These are phyloP conservation scores for Abrostola tripartita DNA, from an alignment of 2,888 invertebrate genomes.

Conservation along the genomic window DNA sequence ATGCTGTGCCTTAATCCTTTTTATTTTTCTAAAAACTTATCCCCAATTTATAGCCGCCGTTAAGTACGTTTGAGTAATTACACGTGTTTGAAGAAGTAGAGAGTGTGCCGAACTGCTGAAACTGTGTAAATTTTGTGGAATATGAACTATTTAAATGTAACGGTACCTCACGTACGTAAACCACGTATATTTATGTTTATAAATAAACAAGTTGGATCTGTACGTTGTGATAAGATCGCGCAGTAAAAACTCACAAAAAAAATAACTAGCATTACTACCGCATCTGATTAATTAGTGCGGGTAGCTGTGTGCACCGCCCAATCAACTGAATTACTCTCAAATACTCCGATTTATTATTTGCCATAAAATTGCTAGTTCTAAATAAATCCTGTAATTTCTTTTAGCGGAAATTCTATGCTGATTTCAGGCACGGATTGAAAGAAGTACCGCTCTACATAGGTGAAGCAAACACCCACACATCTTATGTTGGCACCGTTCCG, in stretches of 20 bases:
- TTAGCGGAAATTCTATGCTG: conserved; percentile 6
- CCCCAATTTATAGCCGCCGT: too few relatives aligned
- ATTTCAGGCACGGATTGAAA: conserved; percentile 10
- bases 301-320: conserved; percentile 4
- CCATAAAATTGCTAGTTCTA: conserved; percentile 18
- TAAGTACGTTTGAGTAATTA: too few relatives aligned
- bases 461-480: neutral
- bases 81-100: too few relatives aligned
- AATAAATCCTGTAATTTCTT: conserved; percentile 7
- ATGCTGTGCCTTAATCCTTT: too few relatives aligned
- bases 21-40: too few relatives aligned
- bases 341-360: conserved; percentile 11
- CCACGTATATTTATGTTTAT: too few relatives aligned
- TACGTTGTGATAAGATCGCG: too few relatives aligned
- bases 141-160: too few relatives aligned
- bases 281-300: conserved; percentile 44
- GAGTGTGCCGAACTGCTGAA: too few relatives aligned
- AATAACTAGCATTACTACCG: conserved; percentile 31
- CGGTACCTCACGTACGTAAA: too few relatives aligned
- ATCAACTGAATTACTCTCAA: conserved; percentile 25
- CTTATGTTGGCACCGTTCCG: conserved; percentile 8
- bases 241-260: conserved; percentile 10
- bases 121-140: too few relatives aligned
- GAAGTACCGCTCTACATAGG: conserved; percentile 7
- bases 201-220: too few relatives aligned